Percentiles rank a stretch among this genome's conserved stretches.
phyloP scores from a whole-genome alignment of 2,888 invertebrate species.

The Apamea epomidion region DNA sequence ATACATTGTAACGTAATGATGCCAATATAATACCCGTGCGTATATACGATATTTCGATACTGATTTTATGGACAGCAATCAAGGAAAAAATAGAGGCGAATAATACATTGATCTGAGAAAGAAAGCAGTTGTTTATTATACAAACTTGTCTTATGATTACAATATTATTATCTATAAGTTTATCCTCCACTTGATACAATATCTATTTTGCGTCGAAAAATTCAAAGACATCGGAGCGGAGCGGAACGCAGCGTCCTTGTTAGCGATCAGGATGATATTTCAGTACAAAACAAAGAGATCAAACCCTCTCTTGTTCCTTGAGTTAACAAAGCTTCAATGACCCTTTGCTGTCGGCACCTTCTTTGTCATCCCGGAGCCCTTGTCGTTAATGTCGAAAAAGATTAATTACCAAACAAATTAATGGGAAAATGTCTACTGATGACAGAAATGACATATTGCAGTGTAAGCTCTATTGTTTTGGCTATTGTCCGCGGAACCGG shows the following conservation, averaged over 20 bases:
- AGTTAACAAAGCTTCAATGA: conserved; percentile 83
- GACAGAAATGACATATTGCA: conserved; percentile 64
- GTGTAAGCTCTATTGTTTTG: conserved; percentile 63
- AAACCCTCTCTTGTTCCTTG: conserved; percentile 76
- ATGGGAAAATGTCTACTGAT: conserved; percentile 66
- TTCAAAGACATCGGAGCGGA: conserved; percentile 32
- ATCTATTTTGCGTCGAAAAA: conserved; percentile 7
- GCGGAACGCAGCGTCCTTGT: conserved; percentile 67
- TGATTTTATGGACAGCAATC: conserved; percentile 25
- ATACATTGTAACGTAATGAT: conserved; percentile 43
- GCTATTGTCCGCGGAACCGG: conserved; percentile 33
- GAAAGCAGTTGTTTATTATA: background rate
- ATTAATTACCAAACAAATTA: conserved; percentile 85
- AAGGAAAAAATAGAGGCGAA: conserved; percentile 6
- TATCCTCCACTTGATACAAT: background rate
- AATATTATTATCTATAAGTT: conserved; percentile 6
- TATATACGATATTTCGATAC: conserved; percentile 19
- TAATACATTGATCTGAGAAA: conserved; percentile 1
- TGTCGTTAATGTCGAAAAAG: conserved; percentile 82
- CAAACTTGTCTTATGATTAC: background rate
- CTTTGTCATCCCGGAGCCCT: conserved; percentile 79
- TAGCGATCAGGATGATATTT: conserved; percentile 80
- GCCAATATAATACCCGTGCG: conserved; percentile 14
- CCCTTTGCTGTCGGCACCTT: conserved; percentile 78
- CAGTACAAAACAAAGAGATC: conserved; percentile 83